Evolutionary conservation across 2,113 vertebrate species (phyloP).

Genomic region (Astur gentilis): DNA sequence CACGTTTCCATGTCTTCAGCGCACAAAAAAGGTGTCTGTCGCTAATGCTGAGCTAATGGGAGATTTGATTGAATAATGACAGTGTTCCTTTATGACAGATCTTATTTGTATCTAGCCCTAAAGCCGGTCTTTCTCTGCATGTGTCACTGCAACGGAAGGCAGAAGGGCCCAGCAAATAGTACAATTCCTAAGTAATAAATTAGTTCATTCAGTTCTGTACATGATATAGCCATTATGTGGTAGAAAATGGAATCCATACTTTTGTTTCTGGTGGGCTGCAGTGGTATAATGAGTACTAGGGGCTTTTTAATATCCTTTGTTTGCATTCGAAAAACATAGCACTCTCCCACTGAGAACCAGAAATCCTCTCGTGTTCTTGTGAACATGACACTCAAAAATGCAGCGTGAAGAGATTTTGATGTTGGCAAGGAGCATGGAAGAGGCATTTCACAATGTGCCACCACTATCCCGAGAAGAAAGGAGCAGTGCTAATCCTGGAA

Average conservation of each 20-base stretch:
- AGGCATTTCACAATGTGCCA: not conserved
- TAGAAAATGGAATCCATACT: constrained; percentile 40
- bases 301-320: constrained; percentile 43
- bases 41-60: constrained; percentile 1
- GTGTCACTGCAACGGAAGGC: not conserved
- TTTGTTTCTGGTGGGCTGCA: not conserved
- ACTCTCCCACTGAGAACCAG: constrained; percentile 40
- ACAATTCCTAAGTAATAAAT: constrained; percentile 47
- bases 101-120: not conserved
- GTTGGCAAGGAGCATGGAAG: not conserved
- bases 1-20: not conserved
- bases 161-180: constrained; percentile 59
- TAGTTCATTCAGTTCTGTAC: constrained; percentile 32
- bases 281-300: not conserved
- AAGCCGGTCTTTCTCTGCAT: constrained; percentile 1
- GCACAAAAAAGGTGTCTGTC: not conserved
- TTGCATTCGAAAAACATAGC: constrained; percentile 18
- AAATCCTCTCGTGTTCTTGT: constrained; percentile 13
- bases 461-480: not conserved
- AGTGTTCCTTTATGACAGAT: not conserved
- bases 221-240: constrained; percentile 6
- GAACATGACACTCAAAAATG: not conserved
- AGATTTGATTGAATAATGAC: not conserved
- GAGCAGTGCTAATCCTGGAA: not conserved
- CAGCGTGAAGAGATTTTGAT: not conserved